phyloP scores from a whole-genome alignment of 2,888 invertebrate genomes.

The Fragum sueziense region DNA sequence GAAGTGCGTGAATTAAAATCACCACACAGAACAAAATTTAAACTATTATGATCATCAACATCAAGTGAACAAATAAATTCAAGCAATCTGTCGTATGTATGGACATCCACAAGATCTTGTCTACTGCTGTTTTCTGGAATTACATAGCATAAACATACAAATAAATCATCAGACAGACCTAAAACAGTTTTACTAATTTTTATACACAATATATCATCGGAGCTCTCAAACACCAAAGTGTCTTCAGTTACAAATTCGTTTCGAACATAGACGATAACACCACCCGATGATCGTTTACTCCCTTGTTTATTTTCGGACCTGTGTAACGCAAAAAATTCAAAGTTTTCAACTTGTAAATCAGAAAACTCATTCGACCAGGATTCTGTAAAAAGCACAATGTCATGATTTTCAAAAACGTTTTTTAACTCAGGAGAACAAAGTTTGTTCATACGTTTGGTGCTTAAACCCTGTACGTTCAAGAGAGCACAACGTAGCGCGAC shows the following conservation, averaged over 20 bases:
- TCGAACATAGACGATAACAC: constrained; percentile 2
- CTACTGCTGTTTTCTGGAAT: not conserved
- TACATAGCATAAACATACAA: not conserved
- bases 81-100: constrained; percentile 1
- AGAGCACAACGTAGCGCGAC: too few species aligned
- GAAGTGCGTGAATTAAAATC: not conserved
- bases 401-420: constrained; percentile 19
- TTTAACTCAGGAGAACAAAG: constrained; percentile 9
- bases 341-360: constrained; percentile 21
- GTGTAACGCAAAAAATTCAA: constrained; percentile 25
- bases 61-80: not conserved
- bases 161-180: not conserved
- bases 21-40: constrained; percentile 7
- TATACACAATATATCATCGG: constrained; percentile 15
- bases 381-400: constrained; percentile 32
- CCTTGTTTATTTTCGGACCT: constrained; percentile 4
- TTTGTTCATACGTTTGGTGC: constrained; percentile 12
- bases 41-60: not conserved
- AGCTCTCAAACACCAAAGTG: not conserved
- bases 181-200: not conserved
- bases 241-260: too few species aligned
- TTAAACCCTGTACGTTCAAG: constrained; percentile 11
- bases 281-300: constrained; percentile 16
- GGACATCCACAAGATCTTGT: not conserved
- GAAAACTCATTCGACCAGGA: constrained; percentile 25